Evolutionary conservation across 2,888 invertebrate genomes (phyloP), one percentile per base, ranked within the genome.

Genomic region (Sclerodermus sp.): DNA sequence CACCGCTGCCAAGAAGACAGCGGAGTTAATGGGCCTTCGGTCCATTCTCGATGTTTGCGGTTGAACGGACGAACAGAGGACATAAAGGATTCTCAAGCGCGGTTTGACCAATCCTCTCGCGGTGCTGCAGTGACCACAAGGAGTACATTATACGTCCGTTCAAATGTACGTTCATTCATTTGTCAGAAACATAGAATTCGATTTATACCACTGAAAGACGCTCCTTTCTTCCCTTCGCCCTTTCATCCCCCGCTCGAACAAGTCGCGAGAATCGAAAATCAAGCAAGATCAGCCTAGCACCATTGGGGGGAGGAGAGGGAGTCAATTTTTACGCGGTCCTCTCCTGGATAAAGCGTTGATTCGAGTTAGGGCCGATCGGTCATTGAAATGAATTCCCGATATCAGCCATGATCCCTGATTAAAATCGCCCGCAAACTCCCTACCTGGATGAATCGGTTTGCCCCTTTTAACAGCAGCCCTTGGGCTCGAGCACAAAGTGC

Each of bases 401-500:
- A 8, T 34, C 34, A 12, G 10, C 3, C n/a, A 4, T 34, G 10
- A 34, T 34, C 17, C 37, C 60, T 63, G 62, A 65, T 63, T 65
- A 63, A 63, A 63, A 64, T 65, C 67, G 57, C 60, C 67, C 63
- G 57, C 62, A 63, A 67, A 62, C 64, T 66, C 58, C 51, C 61
- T 64, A 64, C 64, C 67, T 69, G 68, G 64, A 58, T 60, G 52
- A 51, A 49, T 51, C 53, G 50, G 55, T 54, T 46, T 58, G 54
- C 52, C 64, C 61, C 64, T 67, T 70, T 67, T 67, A 66, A 67
- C 60, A 59, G 62, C 66, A 66, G 60, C 71, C 71, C 71, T 64
- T 62, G 62, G 58, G 23, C 44, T 57, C 55, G 55, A 53, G 66
- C 62, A 74, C 77, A 77, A 78, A 77, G 77, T 78, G 77, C 78